These are phyloP conservation scores for Cotesia chilonis DNA, from an alignment of 1,140 invertebrate genomes.

Conservation along the genomic window DNA sequence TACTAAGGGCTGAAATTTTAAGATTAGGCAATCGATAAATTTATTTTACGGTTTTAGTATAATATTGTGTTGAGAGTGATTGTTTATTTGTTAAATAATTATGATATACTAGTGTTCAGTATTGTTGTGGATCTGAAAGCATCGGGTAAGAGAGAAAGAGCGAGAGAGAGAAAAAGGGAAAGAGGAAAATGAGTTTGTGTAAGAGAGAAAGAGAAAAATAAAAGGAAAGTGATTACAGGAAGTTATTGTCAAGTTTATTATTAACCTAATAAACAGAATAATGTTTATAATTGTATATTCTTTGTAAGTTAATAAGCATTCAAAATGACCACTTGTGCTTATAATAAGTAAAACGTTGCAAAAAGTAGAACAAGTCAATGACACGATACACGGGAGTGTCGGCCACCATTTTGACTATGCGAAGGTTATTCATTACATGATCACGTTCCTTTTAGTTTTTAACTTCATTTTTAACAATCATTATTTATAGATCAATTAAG, in stretches of 20 bases:
- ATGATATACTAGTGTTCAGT: background rate
- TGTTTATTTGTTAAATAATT: background rate
- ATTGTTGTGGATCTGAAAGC: conserved; percentile 18
- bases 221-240: conserved; percentile 1
- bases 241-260: background rate
- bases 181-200: conserved; percentile 26
- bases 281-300: no score
- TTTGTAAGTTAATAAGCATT: no score
- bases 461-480: background rate
- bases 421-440: conserved; percentile 52
- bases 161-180: conserved; percentile 16
- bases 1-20: background rate
- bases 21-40: conserved; percentile 11
- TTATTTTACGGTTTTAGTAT: background rate
- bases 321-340: no score
- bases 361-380: conserved; percentile 26
- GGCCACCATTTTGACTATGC: conserved; percentile 63
- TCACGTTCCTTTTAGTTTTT: conserved; percentile 25
- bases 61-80: background rate
- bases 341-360: background rate
- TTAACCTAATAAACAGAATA: no score
- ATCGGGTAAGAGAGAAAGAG: conserved; percentile 2
- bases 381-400: conserved; percentile 54
- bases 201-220: conserved; percentile 7
- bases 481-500: background rate